Base-by-base conservation (phyloP, 2,797 vertebrate species). In the Sarcoramphus papa region DNA sequence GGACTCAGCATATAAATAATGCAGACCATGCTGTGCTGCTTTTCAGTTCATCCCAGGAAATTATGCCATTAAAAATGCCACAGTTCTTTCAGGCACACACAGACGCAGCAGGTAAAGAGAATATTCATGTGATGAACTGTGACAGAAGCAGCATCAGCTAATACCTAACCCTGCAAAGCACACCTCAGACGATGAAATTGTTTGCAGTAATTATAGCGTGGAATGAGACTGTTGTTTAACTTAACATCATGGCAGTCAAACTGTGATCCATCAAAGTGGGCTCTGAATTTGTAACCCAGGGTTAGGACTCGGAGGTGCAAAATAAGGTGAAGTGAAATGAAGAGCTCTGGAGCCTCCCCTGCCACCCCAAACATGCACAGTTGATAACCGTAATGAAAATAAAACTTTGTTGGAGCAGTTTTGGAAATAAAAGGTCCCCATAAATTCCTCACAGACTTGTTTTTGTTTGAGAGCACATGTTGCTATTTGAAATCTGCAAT, bases 1-100 rank as follows among this genome's bases (percentile, higher is more conserved):
- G 95, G 84, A 43, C 87, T 94, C 73, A 7, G 78, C 64, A 41
- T 96, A 97, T 98, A 98, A 98, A 98, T 98, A 98, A 98, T 98
- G 97, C 96, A 98, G 97, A 93, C 90, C 85, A 78, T 90, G 90
- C 95, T 95, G 92, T 96, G 97, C 92, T 94, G 86, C 60, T 93
- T 95, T 90, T 90, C 54, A 51, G 69, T 62, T 94, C 89, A 77
- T 88, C 70, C 90, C 40, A 64, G 93, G 88, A 86, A 93, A 95
- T 92, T 64, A 92, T 92, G 78, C 92, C 72, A 85, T 96, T 95
- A 92, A 92, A 94, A 97, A 96, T 95, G 93, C 91, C 87, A 83
- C 64, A 4, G 81, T 96, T 96, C 93, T 97, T 97, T 97, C 95
- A 96, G 97, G 95, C 96, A 83, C 85, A 80, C 67, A 91, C 96